These are phyloP conservation scores for Delphinus delphis DNA, from an alignment of 2,113 vertebrate species.

Conservation along the genomic window DNA sequence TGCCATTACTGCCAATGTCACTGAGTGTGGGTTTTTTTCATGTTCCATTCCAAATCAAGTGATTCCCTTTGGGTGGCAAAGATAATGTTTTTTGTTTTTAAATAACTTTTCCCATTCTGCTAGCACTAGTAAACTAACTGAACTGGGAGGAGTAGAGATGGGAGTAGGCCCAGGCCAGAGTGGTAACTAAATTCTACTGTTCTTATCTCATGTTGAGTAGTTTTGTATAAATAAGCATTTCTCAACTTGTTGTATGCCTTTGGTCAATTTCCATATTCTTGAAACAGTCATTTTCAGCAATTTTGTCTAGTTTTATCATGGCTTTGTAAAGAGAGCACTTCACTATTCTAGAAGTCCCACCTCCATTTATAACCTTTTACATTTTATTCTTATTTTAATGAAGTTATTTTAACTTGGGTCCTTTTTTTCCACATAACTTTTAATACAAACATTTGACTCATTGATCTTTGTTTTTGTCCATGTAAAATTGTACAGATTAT, in stretches of 20 bases:
- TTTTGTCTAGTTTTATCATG: not conserved
- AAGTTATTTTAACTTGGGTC: not conserved
- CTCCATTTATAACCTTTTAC: not conserved
- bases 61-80: not conserved
- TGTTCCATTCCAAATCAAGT: not conserved
- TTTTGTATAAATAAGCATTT: not conserved
- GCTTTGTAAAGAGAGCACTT: not conserved
- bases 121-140: not conserved
- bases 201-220: not conserved
- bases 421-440: not conserved
- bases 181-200: not conserved
- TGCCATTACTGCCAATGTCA: not conserved
- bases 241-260: not conserved
- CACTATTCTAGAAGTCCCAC: not conserved
- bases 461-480: not conserved
- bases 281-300: not conserved
- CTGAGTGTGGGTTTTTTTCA: not conserved
- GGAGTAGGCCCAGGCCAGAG: not conserved
- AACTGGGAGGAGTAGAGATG: not conserved
- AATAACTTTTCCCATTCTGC: not conserved
- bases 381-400: not conserved
- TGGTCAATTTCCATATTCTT: not conserved
- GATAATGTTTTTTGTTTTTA: not conserved
- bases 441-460: not conserved
- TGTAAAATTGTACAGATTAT: not conserved